These are phyloP conservation scores for Carassius gibelio DNA, from an alignment of 2,113 vertebrate species.

Conservation along the genomic window DNA sequence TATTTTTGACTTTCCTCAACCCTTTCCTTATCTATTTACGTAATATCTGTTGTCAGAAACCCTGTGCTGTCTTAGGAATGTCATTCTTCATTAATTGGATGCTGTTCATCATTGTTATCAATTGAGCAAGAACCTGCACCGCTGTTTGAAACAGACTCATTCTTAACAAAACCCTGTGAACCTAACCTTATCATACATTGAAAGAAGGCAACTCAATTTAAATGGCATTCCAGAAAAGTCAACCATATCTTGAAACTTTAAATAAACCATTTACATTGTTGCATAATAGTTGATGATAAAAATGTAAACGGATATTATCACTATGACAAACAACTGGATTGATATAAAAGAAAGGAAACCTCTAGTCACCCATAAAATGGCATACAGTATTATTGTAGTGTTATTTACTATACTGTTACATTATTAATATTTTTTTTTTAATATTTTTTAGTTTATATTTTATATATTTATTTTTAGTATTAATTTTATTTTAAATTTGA, in stretches of 20 bases:
- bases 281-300: not conserved
- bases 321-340: not conserved
- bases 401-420: not conserved
- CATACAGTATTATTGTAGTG: not conserved
- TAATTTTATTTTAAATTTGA: not conserved
- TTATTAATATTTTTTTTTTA: not conserved
- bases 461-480: not conserved
- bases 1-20: slow-evolving; percentile 28
- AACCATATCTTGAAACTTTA: not conserved
- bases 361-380: not conserved
- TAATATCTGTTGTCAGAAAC: not conserved
- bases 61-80: slow-evolving; percentile 1
- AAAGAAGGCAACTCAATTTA: not conserved
- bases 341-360: not conserved
- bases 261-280: not conserved
- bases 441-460: too few species aligned
- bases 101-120: slow-evolving; percentile 29
- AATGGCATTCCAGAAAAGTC: slow-evolving; percentile 7
- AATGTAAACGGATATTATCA: not conserved
- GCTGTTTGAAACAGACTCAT: slow-evolving; percentile 12
- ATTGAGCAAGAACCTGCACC: not conserved
- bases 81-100: slow-evolving; percentile 1
- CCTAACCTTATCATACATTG: not conserved
- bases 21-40: slow-evolving; percentile 16
- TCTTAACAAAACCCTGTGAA: slow-evolving; percentile 3